Percentiles rank a stretch among this genome's conserved stretches.
Conservation (phyloP, 2,888 invertebrate genomes). For the Eupithecia tripunctaria region DNA sequence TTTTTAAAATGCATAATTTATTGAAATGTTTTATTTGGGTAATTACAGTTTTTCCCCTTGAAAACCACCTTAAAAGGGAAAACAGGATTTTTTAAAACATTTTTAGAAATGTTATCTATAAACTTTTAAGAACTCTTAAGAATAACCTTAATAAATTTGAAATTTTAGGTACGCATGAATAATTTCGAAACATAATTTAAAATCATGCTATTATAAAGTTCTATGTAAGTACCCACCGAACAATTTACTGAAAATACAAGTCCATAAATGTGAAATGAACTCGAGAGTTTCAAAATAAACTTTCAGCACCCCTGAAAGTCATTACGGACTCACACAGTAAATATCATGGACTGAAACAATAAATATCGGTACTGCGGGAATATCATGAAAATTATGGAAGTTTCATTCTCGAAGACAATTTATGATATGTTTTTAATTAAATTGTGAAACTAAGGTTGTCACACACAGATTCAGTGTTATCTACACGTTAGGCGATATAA, state of each 20-base stretch:
- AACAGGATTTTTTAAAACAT: not conserved
- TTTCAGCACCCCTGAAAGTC: constrained; percentile 19
- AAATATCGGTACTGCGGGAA: constrained; percentile 12
- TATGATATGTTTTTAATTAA: constrained; percentile 23
- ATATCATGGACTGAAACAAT: constrained; percentile 15
- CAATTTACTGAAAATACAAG: constrained; percentile 11
- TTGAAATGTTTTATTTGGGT: not conserved
- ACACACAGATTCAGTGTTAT: not conserved
- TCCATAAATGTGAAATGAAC: constrained; percentile 8
- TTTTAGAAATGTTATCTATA: not conserved
- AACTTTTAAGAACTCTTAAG: no score
- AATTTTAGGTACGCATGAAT: not conserved
- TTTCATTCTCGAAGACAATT: constrained; percentile 29
- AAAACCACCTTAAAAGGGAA: no score
- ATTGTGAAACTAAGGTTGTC: not conserved
- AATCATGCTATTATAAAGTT: constrained; percentile 8
- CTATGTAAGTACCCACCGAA: not conserved
- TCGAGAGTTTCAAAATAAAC: constrained; percentile 18
- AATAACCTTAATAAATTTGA: not conserved
- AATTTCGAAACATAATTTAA: not conserved
- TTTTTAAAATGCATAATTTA: not conserved
- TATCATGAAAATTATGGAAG: constrained; percentile 20
- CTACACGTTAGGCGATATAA: not conserved
- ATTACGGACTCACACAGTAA: constrained; percentile 24
- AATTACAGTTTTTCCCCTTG: no score